Percentiles rank a stretch among this genome's conserved stretches.
phyloP scores from a whole-genome alignment of 2,888 invertebrate genomes.

The Timandra comae region DNA sequence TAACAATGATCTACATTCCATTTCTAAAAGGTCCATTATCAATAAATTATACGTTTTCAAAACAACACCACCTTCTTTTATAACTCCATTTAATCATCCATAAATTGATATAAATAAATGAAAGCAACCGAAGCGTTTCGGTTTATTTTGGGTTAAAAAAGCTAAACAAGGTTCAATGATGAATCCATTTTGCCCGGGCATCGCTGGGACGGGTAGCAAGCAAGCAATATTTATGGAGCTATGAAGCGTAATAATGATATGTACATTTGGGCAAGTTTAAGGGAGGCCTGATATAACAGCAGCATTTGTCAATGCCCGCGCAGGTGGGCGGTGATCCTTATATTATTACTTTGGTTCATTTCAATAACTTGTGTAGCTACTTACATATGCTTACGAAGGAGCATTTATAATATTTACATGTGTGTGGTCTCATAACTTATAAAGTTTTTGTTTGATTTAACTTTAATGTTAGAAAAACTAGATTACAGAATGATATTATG shows the following conservation, averaged over 20 bases:
- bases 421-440: constrained; percentile 33
- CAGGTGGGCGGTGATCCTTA: constrained; percentile 61
- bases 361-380: constrained; percentile 47
- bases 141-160: neutral
- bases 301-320: constrained; percentile 66
- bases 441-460: constrained; percentile 7
- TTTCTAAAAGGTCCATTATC: too few relatives aligned
- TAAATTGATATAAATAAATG: neutral
- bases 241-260: constrained; percentile 65
- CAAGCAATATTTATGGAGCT: constrained; percentile 65
- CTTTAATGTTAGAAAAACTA: neutral
- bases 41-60: too few relatives aligned
- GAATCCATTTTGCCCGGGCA: constrained; percentile 1
- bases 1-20: too few relatives aligned
- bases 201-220: constrained; percentile 7
- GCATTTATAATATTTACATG: constrained; percentile 24
- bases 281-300: constrained; percentile 41
- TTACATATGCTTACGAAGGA: constrained; percentile 26
- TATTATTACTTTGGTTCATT: constrained; percentile 61
- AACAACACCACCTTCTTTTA: neutral
- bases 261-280: constrained; percentile 58
- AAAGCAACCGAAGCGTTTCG: neutral
- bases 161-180: constrained; percentile 1
- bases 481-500: too few relatives aligned
- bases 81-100: too few relatives aligned